Percentiles rank a stretch among this genome's conserved stretches.
Evolutionary conservation across 2,888 invertebrate species (phyloP).

Genomic region (Cephus pygmeus): DNA sequence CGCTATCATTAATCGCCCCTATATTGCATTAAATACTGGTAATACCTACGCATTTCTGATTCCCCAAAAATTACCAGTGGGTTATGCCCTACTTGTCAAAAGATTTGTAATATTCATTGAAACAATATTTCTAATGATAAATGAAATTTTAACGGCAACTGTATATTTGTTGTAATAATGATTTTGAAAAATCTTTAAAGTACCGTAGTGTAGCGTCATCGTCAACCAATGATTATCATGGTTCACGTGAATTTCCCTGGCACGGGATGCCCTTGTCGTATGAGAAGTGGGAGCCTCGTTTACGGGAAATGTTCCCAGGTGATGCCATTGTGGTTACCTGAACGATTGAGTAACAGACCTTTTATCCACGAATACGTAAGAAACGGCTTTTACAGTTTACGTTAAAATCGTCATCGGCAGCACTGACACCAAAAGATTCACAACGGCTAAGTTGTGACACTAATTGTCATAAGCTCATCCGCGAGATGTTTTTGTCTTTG

Average conservation of each 20-base stretch:
- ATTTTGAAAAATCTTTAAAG: background rate
- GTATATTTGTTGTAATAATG: background rate
- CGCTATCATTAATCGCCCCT: background rate
- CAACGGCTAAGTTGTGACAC: background rate
- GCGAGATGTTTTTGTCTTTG: background rate
- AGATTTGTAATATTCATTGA: background rate
- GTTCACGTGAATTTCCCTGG: constrained; percentile 38
- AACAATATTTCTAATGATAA: too few relatives aligned
- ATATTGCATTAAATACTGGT: background rate
- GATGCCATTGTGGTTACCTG: constrained; percentile 50
- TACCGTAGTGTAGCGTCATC: background rate
- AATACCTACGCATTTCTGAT: background rate
- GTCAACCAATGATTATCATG: background rate
- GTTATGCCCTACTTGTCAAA: background rate
- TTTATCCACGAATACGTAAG: constrained; percentile 28
- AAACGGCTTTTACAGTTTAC: background rate
- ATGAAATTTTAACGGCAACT: too few relatives aligned
- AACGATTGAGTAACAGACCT: constrained; percentile 47
- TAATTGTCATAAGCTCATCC: background rate
- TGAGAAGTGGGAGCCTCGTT: constrained; percentile 44
- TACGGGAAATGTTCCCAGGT: constrained; percentile 61
- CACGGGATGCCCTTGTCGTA: constrained; percentile 38
- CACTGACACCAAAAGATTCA: background rate
- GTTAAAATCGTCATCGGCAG: background rate
- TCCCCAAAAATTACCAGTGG: background rate